Base-by-base conservation (phyloP, 1,140 invertebrate species). In the Acromyrmex charruanus region DNA sequence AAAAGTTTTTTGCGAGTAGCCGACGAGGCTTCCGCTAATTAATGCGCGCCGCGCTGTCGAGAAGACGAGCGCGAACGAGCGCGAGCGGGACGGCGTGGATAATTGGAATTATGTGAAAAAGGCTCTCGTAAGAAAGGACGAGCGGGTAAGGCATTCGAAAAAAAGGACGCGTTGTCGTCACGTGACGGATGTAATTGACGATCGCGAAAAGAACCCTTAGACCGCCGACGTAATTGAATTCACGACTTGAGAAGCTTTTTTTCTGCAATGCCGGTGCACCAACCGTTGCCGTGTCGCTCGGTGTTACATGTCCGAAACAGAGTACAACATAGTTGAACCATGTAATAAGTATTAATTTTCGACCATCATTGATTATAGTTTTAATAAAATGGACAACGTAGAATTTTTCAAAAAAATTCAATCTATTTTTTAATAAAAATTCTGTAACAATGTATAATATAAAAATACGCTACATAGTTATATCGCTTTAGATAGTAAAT, bases 81-180 rank as follows among this genome's bases (percentile, higher is more conserved):
- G 84, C 88, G 87, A 77, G 61, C 87, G 80, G 89, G 89, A 58
- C 85, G 86, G 90, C 92, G 93, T 94, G 90, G 92, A 94, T 95
- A 95, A 95, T 95, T 94, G 93, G 93, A 94, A 95, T 94, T 94
- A 94, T 94, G 93, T 92, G 93, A 93, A 92, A 90, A 91, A 92
- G 93, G 89, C 88, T 85, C 87, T 71, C 86, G 90, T 80, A 88
- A 91, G 89, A 87, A 85, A 88, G 88, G 44, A 61, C 31, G 77
- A 63, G 53, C 84, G 85, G 59, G 35, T 44, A 28, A 66, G 58
- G 31, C 25, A 16, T 21, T 65, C 21, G 77, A 85, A 77, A 88
- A 87, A 92, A 92, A 90, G 85, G 87, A 72, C 89, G 68, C 88
- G 88, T 88, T 90, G 91, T 93, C 90, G 91, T 93, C 90, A 92